phyloP scores from a whole-genome alignment of 1,140 invertebrate genomes.

The Wasmannia auropunctata region DNA sequence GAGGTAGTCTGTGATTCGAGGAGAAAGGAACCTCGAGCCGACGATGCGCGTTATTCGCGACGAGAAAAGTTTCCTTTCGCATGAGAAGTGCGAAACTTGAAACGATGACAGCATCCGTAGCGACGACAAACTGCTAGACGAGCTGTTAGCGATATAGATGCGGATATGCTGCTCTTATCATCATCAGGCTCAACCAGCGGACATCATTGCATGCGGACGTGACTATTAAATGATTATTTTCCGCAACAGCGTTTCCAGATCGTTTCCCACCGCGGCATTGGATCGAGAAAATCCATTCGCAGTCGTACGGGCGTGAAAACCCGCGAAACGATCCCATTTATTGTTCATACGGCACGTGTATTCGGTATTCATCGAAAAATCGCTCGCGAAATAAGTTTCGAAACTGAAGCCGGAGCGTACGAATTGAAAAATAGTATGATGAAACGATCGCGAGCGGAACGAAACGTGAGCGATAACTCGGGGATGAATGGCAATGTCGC shows the following conservation, averaged over 20 bases:
- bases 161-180: background rate
- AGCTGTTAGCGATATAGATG: slow-evolving; percentile 12
- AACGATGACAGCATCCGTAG: background rate
- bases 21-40: slow-evolving; percentile 9
- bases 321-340: slow-evolving; percentile 41
- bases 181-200: slow-evolving; percentile 11
- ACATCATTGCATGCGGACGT: background rate
- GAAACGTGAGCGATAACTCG: slow-evolving; percentile 26
- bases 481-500: slow-evolving; percentile 15
- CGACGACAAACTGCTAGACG: slow-evolving; percentile 3
- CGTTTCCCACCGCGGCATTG: background rate
- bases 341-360: slow-evolving; percentile 43
- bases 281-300: slow-evolving; percentile 44
- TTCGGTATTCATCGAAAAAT: slow-evolving; percentile 59
- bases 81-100: slow-evolving; percentile 43
- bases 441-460: slow-evolving; percentile 33
- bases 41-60: slow-evolving; percentile 26
- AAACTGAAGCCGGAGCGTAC: slow-evolving; percentile 32
- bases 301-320: slow-evolving; percentile 37
- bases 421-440: slow-evolving; percentile 52
- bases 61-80: slow-evolving; percentile 53
- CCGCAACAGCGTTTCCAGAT: slow-evolving; percentile 1
- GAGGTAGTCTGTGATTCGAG: slow-evolving; percentile 33
- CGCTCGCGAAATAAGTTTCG: slow-evolving; percentile 56
- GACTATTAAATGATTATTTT: slow-evolving; percentile 52